These are phyloP conservation scores for Tricholaema leucomelas DNA, from an alignment of 2,113 vertebrate species.

Conservation along the genomic window DNA sequence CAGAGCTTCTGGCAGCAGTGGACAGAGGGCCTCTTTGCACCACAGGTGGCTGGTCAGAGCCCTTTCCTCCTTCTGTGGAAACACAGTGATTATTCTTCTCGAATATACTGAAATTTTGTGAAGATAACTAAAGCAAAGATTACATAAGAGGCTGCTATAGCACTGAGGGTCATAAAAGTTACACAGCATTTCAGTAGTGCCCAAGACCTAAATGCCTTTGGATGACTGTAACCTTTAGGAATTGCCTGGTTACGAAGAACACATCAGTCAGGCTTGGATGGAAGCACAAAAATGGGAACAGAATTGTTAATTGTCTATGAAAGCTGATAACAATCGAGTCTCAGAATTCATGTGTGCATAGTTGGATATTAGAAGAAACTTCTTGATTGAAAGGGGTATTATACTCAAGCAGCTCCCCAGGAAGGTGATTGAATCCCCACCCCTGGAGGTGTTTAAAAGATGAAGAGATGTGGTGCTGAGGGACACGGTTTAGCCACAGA, in stretches of 20 bases:
- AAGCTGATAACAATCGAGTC: not conserved
- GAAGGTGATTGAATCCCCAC: too few species aligned
- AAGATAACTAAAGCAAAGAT: not conserved
- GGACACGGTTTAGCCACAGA: too few species aligned
- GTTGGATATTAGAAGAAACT: too few species aligned
- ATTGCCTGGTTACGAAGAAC: not conserved
- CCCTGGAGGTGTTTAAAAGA: too few species aligned
- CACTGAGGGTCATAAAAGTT: not conserved
- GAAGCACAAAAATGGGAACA: not conserved
- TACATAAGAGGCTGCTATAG: not conserved
- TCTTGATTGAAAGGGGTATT: too few species aligned
- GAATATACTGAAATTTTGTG: not conserved
- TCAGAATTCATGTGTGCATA: accelerated
- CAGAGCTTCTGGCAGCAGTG: not conserved
- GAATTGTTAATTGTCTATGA: accelerated
- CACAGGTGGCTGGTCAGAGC: not conserved
- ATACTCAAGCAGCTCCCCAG: too few species aligned
- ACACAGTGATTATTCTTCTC: accelerated
- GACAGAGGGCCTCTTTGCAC: not conserved
- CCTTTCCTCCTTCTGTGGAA: not conserved
- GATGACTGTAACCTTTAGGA: not conserved
- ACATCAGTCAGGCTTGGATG: too few species aligned
- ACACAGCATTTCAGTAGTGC: not conserved
- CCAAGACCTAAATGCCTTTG: not conserved
- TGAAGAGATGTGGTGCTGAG: too few species aligned